A percentile compares a stretch with the other conserved stretches of the same genome.
Evolutionary conservation across 2,888 invertebrate species (phyloP).

Genomic region (Ctenicera cuprea): DNA sequence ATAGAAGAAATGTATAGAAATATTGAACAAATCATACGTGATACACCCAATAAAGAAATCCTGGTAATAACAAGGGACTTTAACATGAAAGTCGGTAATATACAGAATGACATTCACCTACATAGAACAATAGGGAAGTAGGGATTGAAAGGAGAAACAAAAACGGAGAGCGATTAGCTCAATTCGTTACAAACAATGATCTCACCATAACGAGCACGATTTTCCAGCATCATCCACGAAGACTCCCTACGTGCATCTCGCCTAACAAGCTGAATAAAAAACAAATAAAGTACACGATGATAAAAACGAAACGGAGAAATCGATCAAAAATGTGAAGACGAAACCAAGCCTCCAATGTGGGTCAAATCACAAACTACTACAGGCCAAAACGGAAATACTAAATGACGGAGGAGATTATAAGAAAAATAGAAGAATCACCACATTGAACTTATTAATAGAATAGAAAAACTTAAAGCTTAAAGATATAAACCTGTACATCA

Average conservation of each 20-base stretch:
- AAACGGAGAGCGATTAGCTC: neutral
- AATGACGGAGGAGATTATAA: neutral
- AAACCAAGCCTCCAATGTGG: constrained; percentile 1
- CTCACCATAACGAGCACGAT: neutral
- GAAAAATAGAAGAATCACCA: neutral
- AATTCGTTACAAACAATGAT: neutral
- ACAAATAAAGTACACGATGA: neutral
- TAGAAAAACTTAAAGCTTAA: neutral
- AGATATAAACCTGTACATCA: neutral
- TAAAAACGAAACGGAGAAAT: neutral
- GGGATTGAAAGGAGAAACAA: neutral
- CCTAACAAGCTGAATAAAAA: neutral
- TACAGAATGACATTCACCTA: too few relatives aligned
- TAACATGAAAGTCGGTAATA: too few relatives aligned
- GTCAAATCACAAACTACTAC: neutral
- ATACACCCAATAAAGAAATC: neutral
- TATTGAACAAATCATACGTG: neutral
- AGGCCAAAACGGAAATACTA: neutral
- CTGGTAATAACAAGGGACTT: neutral
- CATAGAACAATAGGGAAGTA: constrained; percentile 1
- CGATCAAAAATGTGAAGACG: neutral
- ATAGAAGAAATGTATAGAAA: too few relatives aligned
- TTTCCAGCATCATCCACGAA: neutral
- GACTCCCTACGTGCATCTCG: neutral
- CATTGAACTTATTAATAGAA: neutral